Conservation (phyloP, 2,888 invertebrate genomes). For the Elegia similella region DNA sequence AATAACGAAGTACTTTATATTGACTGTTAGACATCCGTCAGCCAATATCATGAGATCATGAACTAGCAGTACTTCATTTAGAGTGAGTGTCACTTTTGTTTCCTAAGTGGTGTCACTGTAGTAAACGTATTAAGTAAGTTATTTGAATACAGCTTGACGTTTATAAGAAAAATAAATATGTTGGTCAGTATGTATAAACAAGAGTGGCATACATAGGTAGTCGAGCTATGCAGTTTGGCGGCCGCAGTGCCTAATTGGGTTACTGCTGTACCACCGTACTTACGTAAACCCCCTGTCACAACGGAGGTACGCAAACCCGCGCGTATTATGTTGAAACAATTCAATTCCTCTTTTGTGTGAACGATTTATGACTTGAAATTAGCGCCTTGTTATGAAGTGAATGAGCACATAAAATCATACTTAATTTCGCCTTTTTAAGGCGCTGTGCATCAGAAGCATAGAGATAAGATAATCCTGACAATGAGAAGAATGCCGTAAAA, state of each 20-base stretch:
- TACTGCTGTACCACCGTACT: constrained; percentile 53
- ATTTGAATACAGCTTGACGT: background rate
- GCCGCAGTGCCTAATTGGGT: constrained; percentile 61
- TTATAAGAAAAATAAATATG: background rate
- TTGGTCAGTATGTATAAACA: background rate
- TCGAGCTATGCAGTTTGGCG: constrained; percentile 29
- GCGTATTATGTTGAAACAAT: constrained; percentile 52
- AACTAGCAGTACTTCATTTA: too few relatives aligned
- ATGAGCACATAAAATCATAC: background rate
- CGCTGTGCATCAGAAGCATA: too few relatives aligned
- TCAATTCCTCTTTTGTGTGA: constrained; percentile 29
- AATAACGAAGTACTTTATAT: too few relatives aligned
- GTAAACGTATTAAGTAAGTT: too few relatives aligned
- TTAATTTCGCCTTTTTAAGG: background rate
- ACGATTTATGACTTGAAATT: constrained; percentile 11
- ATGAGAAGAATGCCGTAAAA: too few relatives aligned
- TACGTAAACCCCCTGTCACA: constrained; percentile 75
- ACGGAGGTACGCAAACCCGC: constrained; percentile 37
- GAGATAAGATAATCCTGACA: too few relatives aligned
- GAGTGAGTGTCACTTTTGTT: too few relatives aligned
- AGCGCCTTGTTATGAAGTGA: background rate
- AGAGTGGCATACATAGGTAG: background rate
- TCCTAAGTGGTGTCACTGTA: too few relatives aligned
- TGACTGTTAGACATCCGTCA: too few relatives aligned
- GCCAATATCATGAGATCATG: too few relatives aligned